Percentiles rank a stretch among this genome's conserved stretches.
Conservation (phyloP, 2,113 vertebrate species). For the Phoenicopterus ruber region DNA sequence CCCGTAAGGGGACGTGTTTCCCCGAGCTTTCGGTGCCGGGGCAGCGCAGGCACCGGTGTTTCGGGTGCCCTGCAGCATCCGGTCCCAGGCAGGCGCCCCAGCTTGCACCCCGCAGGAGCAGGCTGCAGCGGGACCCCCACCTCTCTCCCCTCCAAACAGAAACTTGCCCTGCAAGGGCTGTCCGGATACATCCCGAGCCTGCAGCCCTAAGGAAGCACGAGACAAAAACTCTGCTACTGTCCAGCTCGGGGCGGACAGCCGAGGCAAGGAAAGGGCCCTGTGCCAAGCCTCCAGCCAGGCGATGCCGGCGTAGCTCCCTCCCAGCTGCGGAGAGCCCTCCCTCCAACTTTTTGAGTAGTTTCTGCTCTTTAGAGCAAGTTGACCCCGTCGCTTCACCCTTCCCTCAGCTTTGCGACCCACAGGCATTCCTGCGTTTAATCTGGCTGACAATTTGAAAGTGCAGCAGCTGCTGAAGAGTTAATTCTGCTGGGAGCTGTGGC, state of each 20-base stretch:
- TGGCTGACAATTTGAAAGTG: background rate
- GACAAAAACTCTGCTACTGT: background rate
- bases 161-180: background rate
- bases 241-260: background rate
- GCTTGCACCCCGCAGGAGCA: background rate
- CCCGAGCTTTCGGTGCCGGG: background rate
- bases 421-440: constrained; percentile 10
- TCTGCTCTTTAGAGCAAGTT: background rate
- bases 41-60: background rate
- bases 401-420: background rate
- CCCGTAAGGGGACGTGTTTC: fast-evolving
- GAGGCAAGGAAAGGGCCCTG: background rate
- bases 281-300: background rate
- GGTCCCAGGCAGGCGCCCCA: background rate
- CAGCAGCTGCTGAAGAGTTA: constrained; percentile 1
- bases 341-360: background rate
- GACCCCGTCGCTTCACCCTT: background rate
- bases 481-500: background rate
- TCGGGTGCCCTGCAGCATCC: fast-evolving
- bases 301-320: background rate
- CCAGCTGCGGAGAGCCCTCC: fast-evolving
- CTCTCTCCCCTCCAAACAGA: background rate
- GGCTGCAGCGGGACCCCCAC: background rate
- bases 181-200: fast-evolving
- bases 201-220: background rate